Percentiles rank a stretch among this genome's conserved stretches.
Evolutionary conservation across 2,797 vertebrate genomes (phyloP).

Genomic region (Myotis vivesi): DNA sequence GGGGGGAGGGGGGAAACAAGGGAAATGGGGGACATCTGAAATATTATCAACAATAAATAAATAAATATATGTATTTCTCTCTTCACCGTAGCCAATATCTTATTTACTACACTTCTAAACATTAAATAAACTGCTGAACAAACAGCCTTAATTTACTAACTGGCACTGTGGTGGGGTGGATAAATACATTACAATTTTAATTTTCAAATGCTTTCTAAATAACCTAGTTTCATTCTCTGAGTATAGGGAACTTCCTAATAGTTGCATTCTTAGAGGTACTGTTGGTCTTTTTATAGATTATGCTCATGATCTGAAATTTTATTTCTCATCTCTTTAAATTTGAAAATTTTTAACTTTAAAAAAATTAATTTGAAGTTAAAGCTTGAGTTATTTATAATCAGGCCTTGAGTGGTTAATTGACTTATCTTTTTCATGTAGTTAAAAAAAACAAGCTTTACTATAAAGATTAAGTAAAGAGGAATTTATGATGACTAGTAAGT

Average conservation of each 20-base stretch:
- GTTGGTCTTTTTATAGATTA: neutral
- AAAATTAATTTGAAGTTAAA: neutral
- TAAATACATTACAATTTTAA: neutral
- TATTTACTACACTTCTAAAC: neutral
- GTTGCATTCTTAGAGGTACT: neutral
- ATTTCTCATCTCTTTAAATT: neutral
- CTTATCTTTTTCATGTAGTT: neutral
- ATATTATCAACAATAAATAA: neutral
- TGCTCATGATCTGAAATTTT: neutral
- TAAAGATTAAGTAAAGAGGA: neutral
- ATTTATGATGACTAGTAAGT: neutral
- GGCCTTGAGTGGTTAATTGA: neutral
- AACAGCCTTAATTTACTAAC: constrained; percentile 28
- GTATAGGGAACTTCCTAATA: neutral
- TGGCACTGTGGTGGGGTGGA: neutral
- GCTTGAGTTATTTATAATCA: neutral
- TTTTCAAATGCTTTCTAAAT: constrained; percentile 29
- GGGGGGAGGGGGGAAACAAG: neutral
- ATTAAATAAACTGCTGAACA: constrained; percentile 22
- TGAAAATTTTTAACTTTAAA: neutral
- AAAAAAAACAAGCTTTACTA: neutral
- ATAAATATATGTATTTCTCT: neutral
- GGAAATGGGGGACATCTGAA: neutral
- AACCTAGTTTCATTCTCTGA: constrained; percentile 13
- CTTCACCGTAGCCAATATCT: neutral